Evolutionary conservation across 2,797 vertebrate species (phyloP), one percentile per base, ranked within the genome.

Genomic region (Sebastolobus altivelis): DNA sequence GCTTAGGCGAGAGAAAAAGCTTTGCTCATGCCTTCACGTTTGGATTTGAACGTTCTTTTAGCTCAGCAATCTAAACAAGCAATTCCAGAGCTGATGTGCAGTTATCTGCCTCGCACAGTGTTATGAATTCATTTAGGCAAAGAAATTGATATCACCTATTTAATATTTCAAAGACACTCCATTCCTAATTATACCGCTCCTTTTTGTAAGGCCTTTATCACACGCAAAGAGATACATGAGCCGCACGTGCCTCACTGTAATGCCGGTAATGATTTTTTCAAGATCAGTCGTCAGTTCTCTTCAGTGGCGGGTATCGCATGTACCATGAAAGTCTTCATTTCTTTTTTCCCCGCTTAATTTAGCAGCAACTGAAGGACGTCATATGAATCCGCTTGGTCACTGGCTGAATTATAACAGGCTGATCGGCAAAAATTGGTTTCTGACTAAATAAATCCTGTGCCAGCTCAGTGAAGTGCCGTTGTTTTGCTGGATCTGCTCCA

Each of bases 351-450:
- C 20, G 56, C 58, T 79, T 83, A 65, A 85, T 91, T 91, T 85
- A 79, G 63, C 86, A 75, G 75, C 79, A 62, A 37, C 76, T 65
- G 76, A 84, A 56, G 67, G 74, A 68, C 38, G 67, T 76, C 79
- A 33, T 22, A 70, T 69, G 70, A 86, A 81, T 66, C 77, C 18
- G 63, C 81, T 83, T 80, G 83, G 84, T 76, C 86, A 79, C 55
- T 80, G 73, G 69, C 75, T 86, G 82, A 88, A 87, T 90, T 88
- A 80, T 79, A 87, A 82, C 67, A 2, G 77, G 62, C 85, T 81
- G 83, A 91, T 90, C 79, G 84, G 85, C 87, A 80, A 83, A 43
- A 93, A 90, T 83, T 82, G 71, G 52, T 88, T 90, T 84, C 77
- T 70, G 81, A 88, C 83, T 76, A 79, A 90, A 90, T 88, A 79